Conservation (phyloP, 1,140 invertebrate species). For the Heliconius hewitsoni region DNA sequence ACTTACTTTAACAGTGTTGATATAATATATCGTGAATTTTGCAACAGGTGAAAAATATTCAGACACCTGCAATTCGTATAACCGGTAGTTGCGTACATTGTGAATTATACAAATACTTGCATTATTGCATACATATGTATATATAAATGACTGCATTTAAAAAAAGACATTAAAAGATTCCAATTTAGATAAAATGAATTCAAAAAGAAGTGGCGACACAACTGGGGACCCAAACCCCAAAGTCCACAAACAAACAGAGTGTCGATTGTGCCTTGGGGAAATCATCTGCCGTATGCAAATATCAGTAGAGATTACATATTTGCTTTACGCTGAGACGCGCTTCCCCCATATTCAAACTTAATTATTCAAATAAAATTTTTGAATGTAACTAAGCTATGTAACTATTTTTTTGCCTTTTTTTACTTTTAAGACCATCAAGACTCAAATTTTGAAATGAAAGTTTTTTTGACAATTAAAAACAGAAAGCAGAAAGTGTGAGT, state of each 20-base stretch:
- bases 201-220: constrained; percentile 21
- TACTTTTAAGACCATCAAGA: no score
- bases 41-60: background rate
- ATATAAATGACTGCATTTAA: background rate
- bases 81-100: constrained; percentile 1
- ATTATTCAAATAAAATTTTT: background rate
- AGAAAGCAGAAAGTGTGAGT: no score
- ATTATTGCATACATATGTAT: background rate
- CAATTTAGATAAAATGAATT: constrained; percentile 60
- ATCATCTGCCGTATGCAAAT: constrained; percentile 45
- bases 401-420: no score
- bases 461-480: no score
- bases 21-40: background rate
- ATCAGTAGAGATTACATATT: constrained; percentile 33
- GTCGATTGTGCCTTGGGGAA: constrained; percentile 55
- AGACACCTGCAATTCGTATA: background rate
- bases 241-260: constrained; percentile 31
- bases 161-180: constrained; percentile 52
- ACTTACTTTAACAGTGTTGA: background rate
- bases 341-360: constrained; percentile 6
- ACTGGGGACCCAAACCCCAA: constrained; percentile 36
- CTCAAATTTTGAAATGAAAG: no score
- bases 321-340: constrained; percentile 24
- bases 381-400: background rate
- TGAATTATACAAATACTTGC: background rate